Evolutionary conservation across 2,113 vertebrate genomes (phyloP).

Genomic region (Festucalex cinctus): DNA sequence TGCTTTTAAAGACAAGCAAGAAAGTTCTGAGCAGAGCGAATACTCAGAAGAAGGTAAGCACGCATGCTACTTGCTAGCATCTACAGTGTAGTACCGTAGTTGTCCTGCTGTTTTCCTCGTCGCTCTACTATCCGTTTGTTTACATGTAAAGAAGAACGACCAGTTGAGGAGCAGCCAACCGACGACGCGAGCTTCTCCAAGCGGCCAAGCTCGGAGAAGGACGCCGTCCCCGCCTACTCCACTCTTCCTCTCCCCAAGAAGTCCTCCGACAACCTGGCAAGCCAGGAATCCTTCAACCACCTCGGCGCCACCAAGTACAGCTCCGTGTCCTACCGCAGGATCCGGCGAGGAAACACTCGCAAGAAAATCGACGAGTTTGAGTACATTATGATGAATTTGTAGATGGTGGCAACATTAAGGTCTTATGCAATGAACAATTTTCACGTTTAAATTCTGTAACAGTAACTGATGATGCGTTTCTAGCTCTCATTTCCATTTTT

Average conservation of each 20-base stretch:
- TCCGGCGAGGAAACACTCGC: constrained; percentile 89
- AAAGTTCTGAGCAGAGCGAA: neutral
- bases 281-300: constrained; percentile 74
- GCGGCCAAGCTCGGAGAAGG: constrained; percentile 15
- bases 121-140: neutral
- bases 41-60: constrained; percentile 39
- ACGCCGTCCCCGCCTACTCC: constrained; percentile 44
- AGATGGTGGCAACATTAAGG: neutral
- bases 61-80: no score
- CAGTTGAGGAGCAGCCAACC: constrained; percentile 2
- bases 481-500: neutral
- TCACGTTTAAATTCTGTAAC: neutral
- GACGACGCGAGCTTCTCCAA: constrained; percentile 1
- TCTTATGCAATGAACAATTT: neutral
- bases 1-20: neutral
- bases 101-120: no score
- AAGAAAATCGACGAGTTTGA: constrained; percentile 91
- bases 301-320: constrained; percentile 82
- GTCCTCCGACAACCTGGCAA: constrained; percentile 13
- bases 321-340: constrained; percentile 91
- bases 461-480: no score
- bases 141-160: constrained; percentile 25
- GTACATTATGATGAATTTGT: constrained; percentile 80
- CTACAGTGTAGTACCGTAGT: no score
- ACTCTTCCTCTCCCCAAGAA: constrained; percentile 58